phyloP scores from a whole-genome alignment of 2,888 invertebrate species.

The Lacanobia oleracea region DNA sequence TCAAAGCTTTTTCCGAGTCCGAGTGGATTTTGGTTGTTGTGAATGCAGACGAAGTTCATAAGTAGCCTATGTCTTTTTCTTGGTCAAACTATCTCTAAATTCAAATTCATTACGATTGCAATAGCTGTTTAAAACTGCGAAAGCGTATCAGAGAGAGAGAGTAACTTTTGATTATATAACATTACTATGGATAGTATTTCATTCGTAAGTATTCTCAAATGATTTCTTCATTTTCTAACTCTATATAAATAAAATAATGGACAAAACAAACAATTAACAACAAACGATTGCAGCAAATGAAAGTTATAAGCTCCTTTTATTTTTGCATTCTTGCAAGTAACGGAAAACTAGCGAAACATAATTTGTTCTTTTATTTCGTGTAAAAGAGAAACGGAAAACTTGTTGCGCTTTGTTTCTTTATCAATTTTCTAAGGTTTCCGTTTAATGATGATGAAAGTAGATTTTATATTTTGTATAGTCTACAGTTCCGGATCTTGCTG shows the following conservation, averaged over 20 bases:
- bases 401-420: slow-evolving; percentile 20
- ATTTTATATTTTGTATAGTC: too few species aligned
- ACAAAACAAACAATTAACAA: too few species aligned
- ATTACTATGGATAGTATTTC: neutral
- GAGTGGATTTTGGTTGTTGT: neutral
- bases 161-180: neutral
- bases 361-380: slow-evolving; percentile 25
- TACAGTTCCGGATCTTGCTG: too few species aligned
- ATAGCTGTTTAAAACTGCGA: too few species aligned
- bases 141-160: too few species aligned
- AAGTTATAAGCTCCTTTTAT: slow-evolving; percentile 26
- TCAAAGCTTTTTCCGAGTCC: neutral
- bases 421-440: neutral
- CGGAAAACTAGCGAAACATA: slow-evolving; percentile 11
- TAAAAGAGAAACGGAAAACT: slow-evolving; percentile 10
- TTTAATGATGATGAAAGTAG: too few species aligned
- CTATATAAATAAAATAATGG: slow-evolving; percentile 19
- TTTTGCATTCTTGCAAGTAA: slow-evolving; percentile 26
- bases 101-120: too few species aligned
- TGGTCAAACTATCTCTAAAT: neutral
- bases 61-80: neutral
- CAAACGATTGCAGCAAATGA: slow-evolving; percentile 11
- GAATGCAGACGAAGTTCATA: neutral
- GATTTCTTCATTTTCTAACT: slow-evolving; percentile 2
- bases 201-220: neutral